Conservation (phyloP, 2,797 vertebrate species). For the Crocodylus rhombifer region DNA sequence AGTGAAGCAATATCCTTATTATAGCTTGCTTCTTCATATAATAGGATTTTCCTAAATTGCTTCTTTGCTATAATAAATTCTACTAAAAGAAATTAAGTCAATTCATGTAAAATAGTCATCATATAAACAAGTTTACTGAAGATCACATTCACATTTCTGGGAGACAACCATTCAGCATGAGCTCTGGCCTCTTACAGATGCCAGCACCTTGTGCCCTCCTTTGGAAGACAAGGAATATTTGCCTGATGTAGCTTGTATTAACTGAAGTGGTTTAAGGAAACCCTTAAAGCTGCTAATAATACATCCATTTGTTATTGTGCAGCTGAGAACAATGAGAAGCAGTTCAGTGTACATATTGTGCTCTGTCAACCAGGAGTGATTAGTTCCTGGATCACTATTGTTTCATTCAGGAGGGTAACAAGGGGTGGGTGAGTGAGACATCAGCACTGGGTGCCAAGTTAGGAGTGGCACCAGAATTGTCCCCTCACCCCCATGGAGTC, state of each 20-base stretch:
- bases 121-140: background rate
- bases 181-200: accelerated
- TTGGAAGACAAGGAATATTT: background rate
- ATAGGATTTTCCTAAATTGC: background rate
- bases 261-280: constrained; percentile 29
- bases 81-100: constrained; percentile 26
- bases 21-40: background rate
- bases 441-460: no score
- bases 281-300: background rate
- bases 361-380: background rate
- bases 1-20: background rate
- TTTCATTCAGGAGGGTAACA: background rate
- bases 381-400: background rate
- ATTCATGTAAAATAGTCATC: constrained; percentile 11
- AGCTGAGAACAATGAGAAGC: constrained; percentile 24
- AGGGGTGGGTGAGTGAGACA: no score
- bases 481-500: no score
- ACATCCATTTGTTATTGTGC: constrained; percentile 4
- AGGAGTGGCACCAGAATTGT: no score
- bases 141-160: background rate
- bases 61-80: background rate
- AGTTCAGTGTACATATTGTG: background rate
- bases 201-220: background rate
- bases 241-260: background rate
- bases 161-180: background rate